These are phyloP conservation scores for Cercopithecus petaurista DNA, from an alignment of 2,797 vertebrate genomes.

Conservation along the genomic window DNA sequence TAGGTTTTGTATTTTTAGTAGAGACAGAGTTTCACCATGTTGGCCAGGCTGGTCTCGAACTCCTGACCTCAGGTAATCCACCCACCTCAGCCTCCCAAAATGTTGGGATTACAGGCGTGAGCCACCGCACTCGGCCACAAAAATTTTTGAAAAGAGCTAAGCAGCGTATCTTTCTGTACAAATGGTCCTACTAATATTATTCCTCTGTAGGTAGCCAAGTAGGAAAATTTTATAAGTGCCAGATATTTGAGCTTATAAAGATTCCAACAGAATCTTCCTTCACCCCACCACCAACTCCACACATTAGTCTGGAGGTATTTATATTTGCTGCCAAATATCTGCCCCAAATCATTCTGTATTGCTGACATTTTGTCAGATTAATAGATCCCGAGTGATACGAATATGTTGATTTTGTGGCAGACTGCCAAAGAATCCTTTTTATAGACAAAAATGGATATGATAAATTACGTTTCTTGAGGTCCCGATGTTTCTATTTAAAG, in stretches of 20 bases:
- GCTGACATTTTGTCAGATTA: constrained; percentile 66
- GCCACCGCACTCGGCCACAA: background rate
- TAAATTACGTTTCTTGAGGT: constrained; percentile 55
- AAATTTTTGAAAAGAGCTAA: background rate
- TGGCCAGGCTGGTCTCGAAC: background rate
- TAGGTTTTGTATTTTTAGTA: background rate
- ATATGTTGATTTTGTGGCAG: constrained; percentile 63
- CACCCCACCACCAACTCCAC: background rate
- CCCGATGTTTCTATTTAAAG: constrained; percentile 64
- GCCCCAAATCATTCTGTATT: constrained; percentile 53
- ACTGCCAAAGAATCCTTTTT: constrained; percentile 57
- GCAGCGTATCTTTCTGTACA: background rate
- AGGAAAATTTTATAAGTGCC: constrained; percentile 40
- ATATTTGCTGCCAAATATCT: constrained; percentile 65
- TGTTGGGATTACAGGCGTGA: background rate
- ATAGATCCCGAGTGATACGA: constrained; percentile 60
- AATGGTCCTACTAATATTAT: background rate
- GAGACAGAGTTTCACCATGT: background rate
- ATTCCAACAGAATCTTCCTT: constrained; percentile 43
- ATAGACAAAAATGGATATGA: constrained; percentile 55
- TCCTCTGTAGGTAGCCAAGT: constrained; percentile 29
- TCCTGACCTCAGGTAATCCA: background rate
- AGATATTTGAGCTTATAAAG: constrained; percentile 60
- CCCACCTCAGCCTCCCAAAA: background rate
- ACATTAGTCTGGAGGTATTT: constrained; percentile 57